Base-by-base conservation (phyloP, 2,113 vertebrate species). In the Forbesichthys papilliferus region DNA sequence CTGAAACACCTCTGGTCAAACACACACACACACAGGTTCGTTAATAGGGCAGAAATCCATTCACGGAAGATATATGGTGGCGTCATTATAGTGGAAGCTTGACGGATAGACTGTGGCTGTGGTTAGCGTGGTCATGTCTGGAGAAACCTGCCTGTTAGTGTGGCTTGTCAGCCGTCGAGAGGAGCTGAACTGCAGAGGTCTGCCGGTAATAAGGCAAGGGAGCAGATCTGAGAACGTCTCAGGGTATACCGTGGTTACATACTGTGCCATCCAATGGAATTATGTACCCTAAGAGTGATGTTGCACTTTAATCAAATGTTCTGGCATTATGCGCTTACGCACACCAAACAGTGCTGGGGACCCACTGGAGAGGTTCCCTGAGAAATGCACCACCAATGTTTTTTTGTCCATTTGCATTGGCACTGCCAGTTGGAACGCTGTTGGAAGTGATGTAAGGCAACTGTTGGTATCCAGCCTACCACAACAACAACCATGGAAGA, bases 111-210 rank as follows among this genome's bases (percentile, higher is more conserved):
- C 75, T 67, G 27, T 27, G 54, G 8, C 54, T 58, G 56, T 18
- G 20, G 20, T 27, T 2, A 9, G 33, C 57, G 77, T 77, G 87
- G 87, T 84, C 74, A 61, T 85, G 85, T 90, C 82, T 90, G 88
- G 82, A 87, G 83, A 52, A 82, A 85, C 69, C 75, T 71, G 86
- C 82, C 87, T 87, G 87, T 87, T 86, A 86, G 86, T 74, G 87
- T 78, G 63, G 84, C 81, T 85, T 88, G 86, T 88, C 85, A 88
- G 83, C 85, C 68, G 83, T 20, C 54, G 69, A 36, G 67, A 65
- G 84, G 42, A 80, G 77, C 84, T 52, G 74, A 81, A 79, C 84
- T 85, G 85, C 82, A 83, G 75, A 42, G 36, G 5, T 76, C 6
- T 84, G 82, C 71, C 83, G 88, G 84, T 87, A 89, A 89, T 89